Conservation (phyloP, 2,888 invertebrate genomes). For the Tipula vernalis region DNA sequence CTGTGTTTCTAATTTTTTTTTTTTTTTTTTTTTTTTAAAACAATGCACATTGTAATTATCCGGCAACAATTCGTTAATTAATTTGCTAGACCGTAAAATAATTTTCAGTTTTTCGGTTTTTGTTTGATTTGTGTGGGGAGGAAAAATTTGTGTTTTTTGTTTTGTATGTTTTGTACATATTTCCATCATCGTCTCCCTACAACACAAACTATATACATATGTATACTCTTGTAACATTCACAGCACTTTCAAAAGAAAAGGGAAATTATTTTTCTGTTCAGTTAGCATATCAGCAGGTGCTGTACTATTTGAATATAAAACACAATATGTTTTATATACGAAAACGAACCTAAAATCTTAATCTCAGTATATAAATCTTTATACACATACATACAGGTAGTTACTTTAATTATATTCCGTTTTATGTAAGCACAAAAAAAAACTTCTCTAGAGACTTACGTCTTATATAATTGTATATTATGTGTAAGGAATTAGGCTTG, state of each 20-base stretch:
- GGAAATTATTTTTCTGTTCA: not conserved
- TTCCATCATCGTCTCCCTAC: not conserved
- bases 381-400: not conserved
- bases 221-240: not conserved
- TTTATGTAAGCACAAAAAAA: not conserved
- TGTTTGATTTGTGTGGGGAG: not conserved
- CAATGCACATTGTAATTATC: not conserved
- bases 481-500: not conserved
- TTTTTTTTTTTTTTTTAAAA: not conserved
- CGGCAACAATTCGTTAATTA: not conserved
- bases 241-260: not conserved
- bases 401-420: not conserved
- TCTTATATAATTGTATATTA: not conserved
- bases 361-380: not conserved
- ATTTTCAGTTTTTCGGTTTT: not conserved
- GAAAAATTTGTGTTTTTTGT: not conserved
- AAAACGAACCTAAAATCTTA: not conserved
- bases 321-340: not conserved
- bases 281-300: slow-evolving; percentile 4
- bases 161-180: not conserved
- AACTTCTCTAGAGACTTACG: not conserved
- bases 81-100: slow-evolving; percentile 9
- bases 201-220: not conserved
- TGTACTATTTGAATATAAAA: not conserved
- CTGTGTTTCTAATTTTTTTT: not conserved